A percentile compares a stretch with the other conserved stretches of the same genome.
Evolutionary conservation across 2,888 invertebrate genomes (phyloP).

Genomic region (Deroplatys truncata): DNA sequence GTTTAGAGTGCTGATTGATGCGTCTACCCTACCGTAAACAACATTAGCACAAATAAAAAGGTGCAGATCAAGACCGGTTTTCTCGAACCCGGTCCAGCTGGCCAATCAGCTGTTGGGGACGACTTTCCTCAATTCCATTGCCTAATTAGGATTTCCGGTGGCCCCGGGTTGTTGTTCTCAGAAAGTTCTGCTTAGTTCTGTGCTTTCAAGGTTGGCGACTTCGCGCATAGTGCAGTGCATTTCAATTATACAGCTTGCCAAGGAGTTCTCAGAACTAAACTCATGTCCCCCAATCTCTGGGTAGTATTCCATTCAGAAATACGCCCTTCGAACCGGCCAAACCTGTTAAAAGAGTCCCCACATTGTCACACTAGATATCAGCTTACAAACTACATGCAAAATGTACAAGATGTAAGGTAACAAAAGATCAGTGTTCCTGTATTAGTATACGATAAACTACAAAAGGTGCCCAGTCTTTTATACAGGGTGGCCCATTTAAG

Average conservation of each 20-base stretch:
- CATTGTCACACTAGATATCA: not conserved
- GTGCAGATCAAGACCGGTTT: not conserved
- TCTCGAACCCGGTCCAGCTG: not conserved
- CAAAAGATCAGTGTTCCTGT: too few species aligned
- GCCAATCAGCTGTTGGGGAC: constrained; percentile 1
- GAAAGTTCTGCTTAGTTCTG: not conserved
- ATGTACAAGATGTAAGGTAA: too few species aligned
- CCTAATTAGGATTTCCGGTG: constrained; percentile 10
- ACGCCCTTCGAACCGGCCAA: not conserved
- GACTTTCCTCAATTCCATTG: constrained; percentile 7
- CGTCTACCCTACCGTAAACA: not conserved
- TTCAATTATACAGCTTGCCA: not conserved
- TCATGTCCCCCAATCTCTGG: not conserved
- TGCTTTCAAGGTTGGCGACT: not conserved
- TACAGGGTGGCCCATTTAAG: too few species aligned
- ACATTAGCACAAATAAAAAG: not conserved
- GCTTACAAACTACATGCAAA: too few species aligned
- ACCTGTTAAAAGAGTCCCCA: not conserved
- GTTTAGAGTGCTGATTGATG: not conserved
- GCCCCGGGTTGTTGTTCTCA: not conserved
- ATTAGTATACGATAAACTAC: too few species aligned
- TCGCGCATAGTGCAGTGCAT: not conserved
- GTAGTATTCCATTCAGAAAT: not conserved
- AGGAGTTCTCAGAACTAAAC: not conserved
- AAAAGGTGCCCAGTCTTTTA: too few species aligned